Base-by-base conservation (phyloP, 1,140 invertebrate genomes). In the Sycophila sp. region DNA sequence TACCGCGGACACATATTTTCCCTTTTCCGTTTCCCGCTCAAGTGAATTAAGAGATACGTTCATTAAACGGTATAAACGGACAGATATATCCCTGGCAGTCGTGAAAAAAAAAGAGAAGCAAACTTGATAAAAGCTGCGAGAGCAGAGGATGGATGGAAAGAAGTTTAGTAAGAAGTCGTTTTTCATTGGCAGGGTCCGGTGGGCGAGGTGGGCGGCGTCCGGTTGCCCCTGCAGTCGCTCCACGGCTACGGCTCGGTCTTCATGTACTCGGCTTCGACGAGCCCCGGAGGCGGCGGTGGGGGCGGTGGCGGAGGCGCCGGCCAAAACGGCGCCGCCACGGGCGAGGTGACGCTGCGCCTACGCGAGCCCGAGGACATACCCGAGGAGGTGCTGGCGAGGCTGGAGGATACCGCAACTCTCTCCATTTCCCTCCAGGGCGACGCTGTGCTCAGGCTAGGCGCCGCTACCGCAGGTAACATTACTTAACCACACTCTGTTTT, bases 221-320 rank as follows among this genome's bases (percentile, higher is more conserved):
- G 87, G 73, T 80, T 88, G 75, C 87, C 87, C 34, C 75, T 88
- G 73, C 86, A 87, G 72, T 87, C 86, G 68, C 79, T 85, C 77
- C 87, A 87, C 82, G 86, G 85, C 73, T 86, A 85, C 79, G 84
- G 85, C 76, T 87, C 87, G 66, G 87, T 88, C 77, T 88, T 88
- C 80, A 88, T 88, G 87, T 88, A 88, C 77, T 85, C 85, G 75
- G 84, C 85, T 69, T 84, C 84, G 73, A 86, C 84, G 75, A 86
- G 85, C 76, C 83, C 84, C 40, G 84, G 83, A 38, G 80, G 83
- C 77, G 81, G 81, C 38, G 79, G 83, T 77, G 81, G 81, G 42
- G 63, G 7, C n/a, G 83, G 83, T 71, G 84, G 83, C 75, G 82
- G 82, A 47, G 81, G 81, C 53, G 78, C 80, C 78, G 79, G 78